These are phyloP conservation scores for Drosophila willistoni DNA, from an alignment of 1,140 invertebrate genomes.

Conservation along the genomic window DNA sequence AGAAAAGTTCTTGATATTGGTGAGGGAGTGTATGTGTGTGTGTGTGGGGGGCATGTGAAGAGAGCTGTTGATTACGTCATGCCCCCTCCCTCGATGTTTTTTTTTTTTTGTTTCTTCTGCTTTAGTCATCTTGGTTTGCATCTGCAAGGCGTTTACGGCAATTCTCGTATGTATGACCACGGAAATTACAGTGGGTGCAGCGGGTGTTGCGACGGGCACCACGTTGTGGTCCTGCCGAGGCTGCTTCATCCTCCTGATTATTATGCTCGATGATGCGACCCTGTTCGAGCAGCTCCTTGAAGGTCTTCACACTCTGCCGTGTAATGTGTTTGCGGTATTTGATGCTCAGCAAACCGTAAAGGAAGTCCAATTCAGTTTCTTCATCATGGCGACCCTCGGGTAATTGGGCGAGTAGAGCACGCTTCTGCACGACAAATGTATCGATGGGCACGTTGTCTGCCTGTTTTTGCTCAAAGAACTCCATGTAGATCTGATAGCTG, in stretches of 20 bases:
- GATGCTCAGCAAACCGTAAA: constrained; percentile 75
- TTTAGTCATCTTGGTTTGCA: constrained; percentile 34
- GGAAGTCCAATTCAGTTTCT: constrained; percentile 75
- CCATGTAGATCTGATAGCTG: constrained; percentile 74
- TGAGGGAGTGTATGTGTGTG: background rate
- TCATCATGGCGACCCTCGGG: constrained; percentile 73
- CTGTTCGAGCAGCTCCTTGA: constrained; percentile 71
- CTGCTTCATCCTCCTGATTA: constrained; percentile 52
- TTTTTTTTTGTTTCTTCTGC: background rate
- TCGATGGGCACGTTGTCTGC: constrained; percentile 65
- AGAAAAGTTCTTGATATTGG: constrained; percentile 39
- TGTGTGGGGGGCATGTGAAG: constrained; percentile 7
- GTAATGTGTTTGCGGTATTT: constrained; percentile 76
- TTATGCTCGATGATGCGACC: constrained; percentile 77
- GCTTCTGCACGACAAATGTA: constrained; percentile 73
- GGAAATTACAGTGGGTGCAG: constrained; percentile 70
- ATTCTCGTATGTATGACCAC: constrained; percentile 61
- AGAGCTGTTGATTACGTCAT: constrained; percentile 22
- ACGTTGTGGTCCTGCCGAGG: constrained; percentile 31
- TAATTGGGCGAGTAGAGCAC: constrained; percentile 76
- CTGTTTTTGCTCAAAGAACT: constrained; percentile 75
- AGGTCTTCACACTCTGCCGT: constrained; percentile 58
- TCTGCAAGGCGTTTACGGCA: constrained; percentile 56
- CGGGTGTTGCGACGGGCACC: constrained; percentile 48
- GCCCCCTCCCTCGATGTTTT: constrained; percentile 17